phyloP scores from a whole-genome alignment of 64 coral and sea anemone genomes.

The Montipora cactus region DNA sequence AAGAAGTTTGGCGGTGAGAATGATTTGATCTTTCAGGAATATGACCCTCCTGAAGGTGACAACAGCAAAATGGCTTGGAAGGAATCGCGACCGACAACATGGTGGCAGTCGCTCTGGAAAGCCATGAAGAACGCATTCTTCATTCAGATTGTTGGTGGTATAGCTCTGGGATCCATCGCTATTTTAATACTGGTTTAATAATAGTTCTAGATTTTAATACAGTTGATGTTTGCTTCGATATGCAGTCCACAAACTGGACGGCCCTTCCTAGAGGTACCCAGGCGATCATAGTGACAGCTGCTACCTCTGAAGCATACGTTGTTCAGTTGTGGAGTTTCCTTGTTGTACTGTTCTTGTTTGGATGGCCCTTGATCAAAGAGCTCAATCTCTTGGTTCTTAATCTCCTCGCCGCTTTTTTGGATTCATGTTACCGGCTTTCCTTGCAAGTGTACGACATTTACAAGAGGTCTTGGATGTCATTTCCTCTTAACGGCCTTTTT shows the following conservation, averaged over 20 bases:
- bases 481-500: constrained; percentile 71
- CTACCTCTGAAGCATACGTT: constrained; percentile 42
- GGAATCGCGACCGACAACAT: constrained; percentile 32
- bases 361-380: constrained; percentile 60
- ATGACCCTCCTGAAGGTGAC: constrained; percentile 29
- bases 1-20: constrained; percentile 51
- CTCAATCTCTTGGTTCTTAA: constrained; percentile 73
- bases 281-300: constrained; percentile 59
- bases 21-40: constrained; percentile 81
- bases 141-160: constrained; percentile 52
- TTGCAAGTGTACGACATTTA: constrained; percentile 76
- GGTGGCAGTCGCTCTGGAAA: constrained; percentile 35
- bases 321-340: constrained; percentile 68
- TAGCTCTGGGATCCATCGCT: constrained; percentile 45
- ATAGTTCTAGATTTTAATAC: constrained; percentile 74
- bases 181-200: constrained; percentile 48
- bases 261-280: constrained; percentile 49
- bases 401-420: constrained; percentile 71
- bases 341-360: constrained; percentile 53
- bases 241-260: constrained; percentile 60
- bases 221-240: constrained; percentile 64
- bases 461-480: constrained; percentile 65
- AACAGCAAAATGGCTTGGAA: constrained; percentile 40
- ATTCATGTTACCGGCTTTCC: constrained; percentile 64
- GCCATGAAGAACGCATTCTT: constrained; percentile 34